Evolutionary conservation across 2,888 invertebrate species (phyloP).

Genomic region (Nymphalis c-album): DNA sequence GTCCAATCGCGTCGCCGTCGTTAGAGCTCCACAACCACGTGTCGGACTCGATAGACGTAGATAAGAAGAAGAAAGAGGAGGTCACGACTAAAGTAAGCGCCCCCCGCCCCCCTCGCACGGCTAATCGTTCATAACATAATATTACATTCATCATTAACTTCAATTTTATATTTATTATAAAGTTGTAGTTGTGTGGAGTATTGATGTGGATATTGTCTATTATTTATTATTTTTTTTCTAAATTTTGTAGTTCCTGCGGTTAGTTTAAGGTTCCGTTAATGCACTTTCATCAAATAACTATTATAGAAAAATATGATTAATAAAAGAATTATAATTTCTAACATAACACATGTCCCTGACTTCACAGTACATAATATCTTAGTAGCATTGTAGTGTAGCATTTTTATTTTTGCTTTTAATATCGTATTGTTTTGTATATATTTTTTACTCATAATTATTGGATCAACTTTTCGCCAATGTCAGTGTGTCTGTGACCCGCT

Average conservation of each 20-base stretch:
- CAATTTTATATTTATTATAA: slow-evolving; percentile 48
- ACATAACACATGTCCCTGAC: too few relatives aligned
- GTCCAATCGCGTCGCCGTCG: slow-evolving; percentile 88
- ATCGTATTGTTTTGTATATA: not conserved
- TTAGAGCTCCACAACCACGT: slow-evolving; percentile 88
- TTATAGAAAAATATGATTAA: too few relatives aligned
- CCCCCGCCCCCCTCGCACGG: slow-evolving; percentile 24
- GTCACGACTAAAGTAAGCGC: slow-evolving; percentile 79
- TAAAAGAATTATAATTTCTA: too few relatives aligned
- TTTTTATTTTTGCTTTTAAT: not conserved
- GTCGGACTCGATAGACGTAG: slow-evolving; percentile 87
- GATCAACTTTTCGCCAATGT: too few relatives aligned
- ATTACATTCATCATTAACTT: slow-evolving; percentile 52
- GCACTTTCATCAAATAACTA: not conserved
- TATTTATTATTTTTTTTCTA: slow-evolving; percentile 24
- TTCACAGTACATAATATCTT: too few relatives aligned
- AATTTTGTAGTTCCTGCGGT: slow-evolving; percentile 44
- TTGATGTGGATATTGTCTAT: slow-evolving; percentile 52
- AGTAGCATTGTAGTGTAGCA: too few relatives aligned
- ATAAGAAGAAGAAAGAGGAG: slow-evolving; percentile 86
- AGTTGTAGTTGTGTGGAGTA: slow-evolving; percentile 62
- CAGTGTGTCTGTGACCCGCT: too few relatives aligned
- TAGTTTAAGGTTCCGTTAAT: slow-evolving; percentile 57
- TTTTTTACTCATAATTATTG: too few relatives aligned
- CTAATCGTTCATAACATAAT: slow-evolving; percentile 40